phyloP scores from a whole-genome alignment of 2,113 vertebrate genomes.

The Caranx ignobilis region DNA sequence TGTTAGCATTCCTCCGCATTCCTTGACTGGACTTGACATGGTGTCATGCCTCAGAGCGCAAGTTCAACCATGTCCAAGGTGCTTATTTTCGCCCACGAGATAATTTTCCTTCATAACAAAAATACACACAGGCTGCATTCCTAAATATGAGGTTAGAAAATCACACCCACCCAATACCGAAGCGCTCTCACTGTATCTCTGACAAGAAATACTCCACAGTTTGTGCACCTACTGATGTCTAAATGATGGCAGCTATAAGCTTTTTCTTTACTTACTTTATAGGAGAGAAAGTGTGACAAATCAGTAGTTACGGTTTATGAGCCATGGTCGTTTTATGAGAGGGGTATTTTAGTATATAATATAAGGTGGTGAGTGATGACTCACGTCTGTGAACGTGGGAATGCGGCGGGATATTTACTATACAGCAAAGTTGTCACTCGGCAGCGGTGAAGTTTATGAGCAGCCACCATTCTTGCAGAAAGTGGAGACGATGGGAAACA shows the following conservation, averaged over 20 bases:
- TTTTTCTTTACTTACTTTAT: neutral
- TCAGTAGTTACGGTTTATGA: neutral
- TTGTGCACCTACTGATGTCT: neutral
- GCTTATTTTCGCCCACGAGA: slow-evolving; percentile 57
- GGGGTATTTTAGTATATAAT: neutral
- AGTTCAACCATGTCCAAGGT: slow-evolving; percentile 74
- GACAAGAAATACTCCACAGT: slow-evolving; percentile 11
- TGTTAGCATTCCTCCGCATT: slow-evolving; percentile 53
- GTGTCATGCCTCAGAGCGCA: slow-evolving; percentile 57
- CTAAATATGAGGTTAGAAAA: slow-evolving; percentile 60
- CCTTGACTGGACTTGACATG: slow-evolving; percentile 62
- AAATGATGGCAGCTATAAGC: neutral
- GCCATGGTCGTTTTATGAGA: neutral
- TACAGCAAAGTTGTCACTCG: slow-evolving; percentile 29
- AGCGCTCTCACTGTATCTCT: slow-evolving; percentile 14
- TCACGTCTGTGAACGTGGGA: slow-evolving; percentile 4
- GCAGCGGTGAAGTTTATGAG: slow-evolving; percentile 31
- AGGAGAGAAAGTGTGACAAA: neutral
- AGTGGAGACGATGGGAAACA: slow-evolving; percentile 54
- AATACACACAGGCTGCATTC: slow-evolving; percentile 65
- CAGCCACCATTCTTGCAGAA: slow-evolving; percentile 40
- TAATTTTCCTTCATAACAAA: slow-evolving; percentile 59
- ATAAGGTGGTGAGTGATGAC: slow-evolving; percentile 20
- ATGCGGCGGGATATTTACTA: slow-evolving; percentile 43
- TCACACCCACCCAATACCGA: slow-evolving; percentile 53